Evolutionary conservation across 1,140 invertebrate genomes (phyloP), one percentile per base, ranked within the genome.

Genomic region (Tetraneura akinire): DNA sequence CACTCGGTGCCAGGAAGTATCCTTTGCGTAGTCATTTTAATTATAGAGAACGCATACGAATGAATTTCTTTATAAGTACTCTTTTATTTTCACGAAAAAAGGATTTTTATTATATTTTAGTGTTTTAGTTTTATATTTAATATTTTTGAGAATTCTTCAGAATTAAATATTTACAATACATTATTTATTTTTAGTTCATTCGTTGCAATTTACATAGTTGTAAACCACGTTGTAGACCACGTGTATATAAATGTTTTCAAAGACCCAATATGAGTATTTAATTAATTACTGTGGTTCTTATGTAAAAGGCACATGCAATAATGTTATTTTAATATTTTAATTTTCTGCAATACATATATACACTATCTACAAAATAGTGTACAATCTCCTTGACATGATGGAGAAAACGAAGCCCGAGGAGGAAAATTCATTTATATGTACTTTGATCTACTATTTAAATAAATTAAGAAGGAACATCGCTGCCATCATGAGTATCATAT

Each of bases 241-340:
- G 51, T n/a, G 51, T 37, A 47, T 57, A 18, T 57, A 37, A 42
- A 74, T 57, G 51, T 55, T 23, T 53, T 74, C 13, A 18, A 29
- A 74, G 29, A 37, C 32, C 16, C 1, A 2, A 57, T 37, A 21
- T 6, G 23, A 53, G 71, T 37, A 5, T 55, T 32, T 76, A 60
- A 57, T 42, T 76, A 76, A 76, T 76, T 76, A 76, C 51, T 76
- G 13, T 4, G 51, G 32, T 37, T 37, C 32, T 37, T 37, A 37
- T 13, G 37, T 74, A 74, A 37, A 53, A 55, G 71, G 47, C 16
- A 42, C 29, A 21, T n/a, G 73, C 73, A 32, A 76, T 76, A 76
- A 76, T 32, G 21, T 42, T 6, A 18, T 57, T 57, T 57, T 11
- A 76, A 57, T 76, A 23, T 76, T 55, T 64, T 45, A 68, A 13